phyloP scores from a whole-genome alignment of 2,113 vertebrate genomes.

The Monopterus albus region DNA sequence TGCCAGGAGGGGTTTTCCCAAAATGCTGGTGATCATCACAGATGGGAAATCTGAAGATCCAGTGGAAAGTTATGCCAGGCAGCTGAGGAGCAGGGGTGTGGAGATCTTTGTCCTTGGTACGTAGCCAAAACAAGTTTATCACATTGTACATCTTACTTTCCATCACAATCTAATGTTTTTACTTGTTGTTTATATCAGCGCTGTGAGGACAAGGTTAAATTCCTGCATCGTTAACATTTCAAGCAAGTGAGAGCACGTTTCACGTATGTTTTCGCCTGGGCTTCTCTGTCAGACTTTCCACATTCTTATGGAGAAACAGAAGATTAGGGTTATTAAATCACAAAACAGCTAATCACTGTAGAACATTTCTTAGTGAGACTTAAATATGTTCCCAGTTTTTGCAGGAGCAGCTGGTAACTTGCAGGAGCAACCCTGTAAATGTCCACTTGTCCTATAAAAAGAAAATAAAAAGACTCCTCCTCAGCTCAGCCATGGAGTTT shows the following conservation, averaged over 20 bases:
- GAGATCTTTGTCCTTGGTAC: constrained; percentile 95
- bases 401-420: not conserved
- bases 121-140: constrained; percentile 50
- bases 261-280: constrained; percentile 29
- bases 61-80: constrained; percentile 87
- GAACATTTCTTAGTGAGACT: not conserved
- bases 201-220: constrained; percentile 27
- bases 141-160: constrained; percentile 42
- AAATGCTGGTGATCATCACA: constrained; percentile 92
- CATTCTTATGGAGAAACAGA: constrained; percentile 2
- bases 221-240: constrained; percentile 38
- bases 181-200: not conserved
- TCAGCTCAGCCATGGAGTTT: not conserved
- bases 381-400: not conserved
- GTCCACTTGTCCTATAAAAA: too few relatives aligned
- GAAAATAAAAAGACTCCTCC: not conserved
- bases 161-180: constrained; percentile 4
- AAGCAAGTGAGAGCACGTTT: constrained; percentile 59
- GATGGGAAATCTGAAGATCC: constrained; percentile 92
- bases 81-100: constrained; percentile 88
- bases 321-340: constrained; percentile 29
- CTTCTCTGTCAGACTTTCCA: constrained; percentile 56
- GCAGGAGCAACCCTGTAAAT: not conserved
- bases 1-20: constrained; percentile 90
- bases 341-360: constrained; percentile 34